Evolutionary conservation across 1,140 invertebrate genomes (phyloP), one percentile per base, ranked within the genome.

Genomic region (Drosophila bipectinata): DNA sequence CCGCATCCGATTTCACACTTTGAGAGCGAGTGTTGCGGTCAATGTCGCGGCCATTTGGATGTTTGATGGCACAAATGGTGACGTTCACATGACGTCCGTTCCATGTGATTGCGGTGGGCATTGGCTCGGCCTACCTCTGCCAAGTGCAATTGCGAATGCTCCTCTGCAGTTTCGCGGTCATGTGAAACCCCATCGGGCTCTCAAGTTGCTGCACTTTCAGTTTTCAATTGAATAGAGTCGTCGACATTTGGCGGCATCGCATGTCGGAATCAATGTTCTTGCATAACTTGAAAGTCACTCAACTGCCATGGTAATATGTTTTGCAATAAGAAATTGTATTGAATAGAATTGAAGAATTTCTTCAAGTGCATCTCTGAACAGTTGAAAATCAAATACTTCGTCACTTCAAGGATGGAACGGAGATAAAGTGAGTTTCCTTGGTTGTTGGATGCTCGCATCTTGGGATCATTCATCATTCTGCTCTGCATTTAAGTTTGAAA

Each of bases 401-500:
- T 47, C 58, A 52, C 41, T 21, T 47, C 48, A 24, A 24, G 28
- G 14, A 18, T 14, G 58, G 45, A 24, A 39, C 3, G 21, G 69
- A 63, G 69, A 44, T 73, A 73, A 53, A 71, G 54, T 52, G 51
- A 69, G 63, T 69, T 55, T 41, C 49, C 34, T 44, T 57, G 48
- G 21, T 30, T 59, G 37, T 47, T 52, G 32, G 74, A 51, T 24
- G 53, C 21, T 15, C 45, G 71, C 45, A 14, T 71, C 55, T 52
- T 48, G 39, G 63, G 72, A 77, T 79, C 83, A 87, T 87, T 87
- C 79, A 87, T 87, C 79, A 88, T 87, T 77, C 62, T 72, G 69
- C 45, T 58, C 72, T 79, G 83, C 76, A 73, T 82, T 72, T 79
- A 69, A 76, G 66, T 78, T 78, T 62, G 72, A 68, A 79, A 87